A percentile compares a stretch with the other conserved stretches of the same genome.
Evolutionary conservation across 2,888 invertebrate species (phyloP).

Genomic region (Epinotia bilunana): DNA sequence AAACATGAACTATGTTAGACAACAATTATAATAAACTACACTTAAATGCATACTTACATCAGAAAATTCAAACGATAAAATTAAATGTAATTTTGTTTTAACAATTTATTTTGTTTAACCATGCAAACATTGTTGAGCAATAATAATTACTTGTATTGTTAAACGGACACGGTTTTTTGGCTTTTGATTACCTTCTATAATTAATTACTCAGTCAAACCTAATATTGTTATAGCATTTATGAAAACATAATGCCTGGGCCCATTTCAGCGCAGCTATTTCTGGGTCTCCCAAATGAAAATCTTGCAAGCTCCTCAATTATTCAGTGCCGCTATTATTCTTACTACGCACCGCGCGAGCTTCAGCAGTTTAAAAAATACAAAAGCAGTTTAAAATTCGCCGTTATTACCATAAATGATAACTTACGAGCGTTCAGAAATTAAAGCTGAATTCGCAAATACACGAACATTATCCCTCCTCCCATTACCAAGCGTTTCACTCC

Average conservation of each 20-base stretch:
- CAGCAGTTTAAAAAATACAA: conserved; percentile 40
- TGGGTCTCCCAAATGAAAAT: conserved; percentile 13
- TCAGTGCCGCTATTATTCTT: conserved; percentile 29
- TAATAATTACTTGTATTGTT: neutral
- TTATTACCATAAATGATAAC: conserved; percentile 69
- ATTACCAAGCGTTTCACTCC: conserved; percentile 80
- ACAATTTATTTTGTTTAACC: neutral
- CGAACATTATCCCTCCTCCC: conserved; percentile 72
- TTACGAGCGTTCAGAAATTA: conserved; percentile 71
- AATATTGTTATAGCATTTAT: neutral
- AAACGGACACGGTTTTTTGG: neutral
- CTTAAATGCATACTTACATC: too few species aligned
- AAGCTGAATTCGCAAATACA: conserved; percentile 74
- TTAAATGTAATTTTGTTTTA: neutral
- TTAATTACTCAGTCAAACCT: neutral
- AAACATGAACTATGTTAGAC: too few species aligned
- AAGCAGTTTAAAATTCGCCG: conserved; percentile 58
- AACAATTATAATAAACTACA: too few species aligned
- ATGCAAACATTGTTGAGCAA: neutral
- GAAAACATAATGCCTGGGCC: neutral
- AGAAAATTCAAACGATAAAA: too few species aligned
- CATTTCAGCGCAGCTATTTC: conserved; percentile 7
- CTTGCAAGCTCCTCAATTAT: conserved; percentile 20
- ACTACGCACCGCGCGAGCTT: conserved; percentile 16
- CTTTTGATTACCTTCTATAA: neutral